These are phyloP conservation scores for Streblospio benedicti DNA, from an alignment of 1,140 invertebrate genomes.

Conservation along the genomic window DNA sequence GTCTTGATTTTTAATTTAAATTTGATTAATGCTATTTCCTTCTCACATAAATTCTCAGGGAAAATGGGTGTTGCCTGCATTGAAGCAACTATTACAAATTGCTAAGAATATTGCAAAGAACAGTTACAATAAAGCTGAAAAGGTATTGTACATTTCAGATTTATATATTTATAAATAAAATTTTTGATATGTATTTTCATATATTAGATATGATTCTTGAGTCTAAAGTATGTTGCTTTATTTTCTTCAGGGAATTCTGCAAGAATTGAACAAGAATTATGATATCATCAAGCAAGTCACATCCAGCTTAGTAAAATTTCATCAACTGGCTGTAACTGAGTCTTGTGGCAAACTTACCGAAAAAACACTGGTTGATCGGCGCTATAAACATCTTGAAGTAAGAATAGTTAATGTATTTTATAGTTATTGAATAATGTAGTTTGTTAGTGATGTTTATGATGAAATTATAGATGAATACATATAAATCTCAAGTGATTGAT, in stretches of 20 bases:
- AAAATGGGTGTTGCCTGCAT: slow-evolving; percentile 46
- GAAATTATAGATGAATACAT: no score
- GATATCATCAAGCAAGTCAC: slow-evolving; percentile 51
- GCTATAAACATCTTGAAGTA: slow-evolving; percentile 50
- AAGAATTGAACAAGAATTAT: slow-evolving; percentile 49
- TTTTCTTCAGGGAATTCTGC: slow-evolving; percentile 43
- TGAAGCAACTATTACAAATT: slow-evolving; percentile 49
- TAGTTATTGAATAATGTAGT: neutral
- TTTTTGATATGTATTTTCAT: slow-evolving; percentile 13
- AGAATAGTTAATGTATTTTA: slow-evolving; percentile 21
- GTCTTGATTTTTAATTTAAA: neutral
- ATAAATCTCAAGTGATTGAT: no score
- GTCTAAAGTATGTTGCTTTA: no score
- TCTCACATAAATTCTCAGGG: slow-evolving; percentile 33
- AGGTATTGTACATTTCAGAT: slow-evolving; percentile 40
- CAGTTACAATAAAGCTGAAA: slow-evolving; percentile 48
- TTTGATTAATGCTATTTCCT: neutral
- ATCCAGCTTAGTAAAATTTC: slow-evolving; percentile 48
- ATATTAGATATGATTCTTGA: no score
- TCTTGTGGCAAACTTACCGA: slow-evolving; percentile 30
- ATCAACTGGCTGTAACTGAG: slow-evolving; percentile 47
- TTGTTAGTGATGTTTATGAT: neutral
- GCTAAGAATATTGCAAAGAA: slow-evolving; percentile 48
- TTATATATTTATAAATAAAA: slow-evolving; percentile 6
- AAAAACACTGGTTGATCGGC: slow-evolving; percentile 46